phyloP scores from a whole-genome alignment of 2,888 invertebrate genomes.

The Hermaeophaga mercurialis region DNA sequence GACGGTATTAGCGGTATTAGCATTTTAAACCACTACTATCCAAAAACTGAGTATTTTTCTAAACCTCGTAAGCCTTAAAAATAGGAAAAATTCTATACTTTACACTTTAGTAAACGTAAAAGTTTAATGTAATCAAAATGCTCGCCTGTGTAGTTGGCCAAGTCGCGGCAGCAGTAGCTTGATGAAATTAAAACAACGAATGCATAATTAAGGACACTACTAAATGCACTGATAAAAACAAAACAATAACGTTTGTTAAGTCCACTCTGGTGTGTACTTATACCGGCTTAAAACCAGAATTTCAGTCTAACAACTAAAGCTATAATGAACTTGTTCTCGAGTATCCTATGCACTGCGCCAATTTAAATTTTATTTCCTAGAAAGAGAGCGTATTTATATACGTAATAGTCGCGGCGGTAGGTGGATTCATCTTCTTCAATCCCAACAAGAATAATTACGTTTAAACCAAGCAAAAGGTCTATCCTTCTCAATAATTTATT shows the following conservation, averaged over 20 bases:
- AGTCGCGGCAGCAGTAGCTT: conserved; percentile 16
- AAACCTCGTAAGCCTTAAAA: too few species aligned
- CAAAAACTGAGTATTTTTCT: too few species aligned
- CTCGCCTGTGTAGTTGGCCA: conserved; percentile 30
- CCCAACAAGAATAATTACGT: too few species aligned
- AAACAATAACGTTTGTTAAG: conserved; percentile 25
- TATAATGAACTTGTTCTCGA: conserved; percentile 18
- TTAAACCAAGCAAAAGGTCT: too few species aligned
- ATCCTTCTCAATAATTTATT: too few species aligned
- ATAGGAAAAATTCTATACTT: too few species aligned
- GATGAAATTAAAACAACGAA: conserved; percentile 43
- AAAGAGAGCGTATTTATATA: conserved; percentile 9
- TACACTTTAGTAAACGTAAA: too few species aligned
- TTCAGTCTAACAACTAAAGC: conserved; percentile 12
- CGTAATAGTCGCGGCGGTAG: not conserved
- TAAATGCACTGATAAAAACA: conserved; percentile 29
- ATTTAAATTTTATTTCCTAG: conserved; percentile 8
- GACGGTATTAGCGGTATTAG: too few species aligned
- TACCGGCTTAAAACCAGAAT: conserved; percentile 17
- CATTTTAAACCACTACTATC: too few species aligned
- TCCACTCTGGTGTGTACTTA: conserved; percentile 20
- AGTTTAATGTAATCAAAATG: conserved; percentile 38
- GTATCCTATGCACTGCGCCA: conserved; percentile 17
- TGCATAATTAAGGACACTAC: conserved; percentile 40
- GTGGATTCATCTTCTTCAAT: too few species aligned